Conservation (phyloP, 2,113 vertebrate genomes). For the Hippocampus zosterae region DNA sequence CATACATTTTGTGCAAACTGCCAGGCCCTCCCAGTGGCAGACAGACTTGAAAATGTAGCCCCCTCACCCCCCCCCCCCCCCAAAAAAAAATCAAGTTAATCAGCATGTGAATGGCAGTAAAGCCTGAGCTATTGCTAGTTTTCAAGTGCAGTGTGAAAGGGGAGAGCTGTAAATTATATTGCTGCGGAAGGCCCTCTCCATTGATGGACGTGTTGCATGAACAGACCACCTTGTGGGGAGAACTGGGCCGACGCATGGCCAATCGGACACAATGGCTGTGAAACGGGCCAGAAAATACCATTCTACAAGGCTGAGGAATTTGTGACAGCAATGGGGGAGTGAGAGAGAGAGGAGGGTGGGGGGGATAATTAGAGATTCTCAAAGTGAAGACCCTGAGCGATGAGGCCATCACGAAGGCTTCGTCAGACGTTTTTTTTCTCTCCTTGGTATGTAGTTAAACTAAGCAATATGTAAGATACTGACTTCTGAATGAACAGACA, state of each 20-base stretch:
- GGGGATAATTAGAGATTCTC: conserved; percentile 45
- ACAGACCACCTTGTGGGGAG: conserved; percentile 64
- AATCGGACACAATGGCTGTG: conserved; percentile 74
- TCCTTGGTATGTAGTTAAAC: too few relatives aligned
- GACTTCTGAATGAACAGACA: neutral
- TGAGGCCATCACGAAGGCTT: conserved; percentile 32
- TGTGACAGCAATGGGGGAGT: conserved; percentile 21
- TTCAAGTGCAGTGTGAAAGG: conserved; percentile 73
- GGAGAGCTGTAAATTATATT: conserved; percentile 76
- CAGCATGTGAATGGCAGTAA: conserved; percentile 70
- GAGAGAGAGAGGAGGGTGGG: neutral
- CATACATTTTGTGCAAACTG: conserved; percentile 35
- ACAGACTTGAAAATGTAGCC: conserved; percentile 12
- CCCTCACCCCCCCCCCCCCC: neutral
- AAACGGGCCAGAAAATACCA: conserved; percentile 81
- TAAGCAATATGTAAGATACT: neutral
- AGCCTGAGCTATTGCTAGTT: conserved; percentile 63
- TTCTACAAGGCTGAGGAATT: conserved; percentile 68
- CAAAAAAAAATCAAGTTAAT: conserved; percentile 46
- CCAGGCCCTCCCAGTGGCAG: conserved; percentile 27
- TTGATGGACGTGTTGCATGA: conserved; percentile 70
- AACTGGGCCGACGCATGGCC: conserved; percentile 66
- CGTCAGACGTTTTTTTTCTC: neutral
- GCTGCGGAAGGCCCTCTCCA: conserved; percentile 64
- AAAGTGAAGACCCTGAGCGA: conserved; percentile 29